These are phyloP conservation scores for Mechanitis mazaeus DNA, from an alignment of 2,888 invertebrate genomes.

Conservation along the genomic window DNA sequence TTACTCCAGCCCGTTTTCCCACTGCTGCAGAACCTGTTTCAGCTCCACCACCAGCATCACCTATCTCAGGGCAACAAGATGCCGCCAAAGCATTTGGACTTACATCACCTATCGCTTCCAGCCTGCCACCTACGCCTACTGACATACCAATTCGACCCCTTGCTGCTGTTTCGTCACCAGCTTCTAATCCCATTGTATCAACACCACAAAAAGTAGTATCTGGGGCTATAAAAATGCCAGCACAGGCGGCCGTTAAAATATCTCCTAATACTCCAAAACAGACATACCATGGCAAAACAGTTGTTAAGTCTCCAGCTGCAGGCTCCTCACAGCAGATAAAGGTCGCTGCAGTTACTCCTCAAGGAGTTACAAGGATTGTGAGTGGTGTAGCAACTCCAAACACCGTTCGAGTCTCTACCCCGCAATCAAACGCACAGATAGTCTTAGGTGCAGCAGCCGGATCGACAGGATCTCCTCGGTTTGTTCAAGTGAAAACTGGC, in stretches of 20 bases:
- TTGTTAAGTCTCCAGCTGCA: constrained; percentile 52
- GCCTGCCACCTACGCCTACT: constrained; percentile 37
- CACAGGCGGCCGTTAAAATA: constrained; percentile 59
- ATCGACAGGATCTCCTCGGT: constrained; percentile 56
- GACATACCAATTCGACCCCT: constrained; percentile 42
- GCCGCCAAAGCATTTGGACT: constrained; percentile 61
- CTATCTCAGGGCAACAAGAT: constrained; percentile 54
- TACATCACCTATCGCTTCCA: constrained; percentile 46
- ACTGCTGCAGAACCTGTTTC: constrained; percentile 61
- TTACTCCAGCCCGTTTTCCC: constrained; percentile 66
- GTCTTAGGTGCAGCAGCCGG: constrained; percentile 52
- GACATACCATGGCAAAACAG: constrained; percentile 54
- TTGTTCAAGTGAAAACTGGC: constrained; percentile 66
- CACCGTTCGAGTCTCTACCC: constrained; percentile 59
- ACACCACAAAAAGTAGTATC: constrained; percentile 63
- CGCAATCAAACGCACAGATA: constrained; percentile 60
- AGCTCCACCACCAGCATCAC: constrained; percentile 62
- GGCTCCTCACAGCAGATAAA: constrained; percentile 65
- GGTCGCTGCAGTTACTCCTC: constrained; percentile 62
- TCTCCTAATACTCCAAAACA: constrained; percentile 62
- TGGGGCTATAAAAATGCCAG: constrained; percentile 51
- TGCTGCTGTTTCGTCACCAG: constrained; percentile 47
- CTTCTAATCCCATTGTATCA: constrained; percentile 43
- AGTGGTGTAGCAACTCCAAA: constrained; percentile 59
- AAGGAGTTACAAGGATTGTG: constrained; percentile 65